phyloP scores from a whole-genome alignment of 2,113 vertebrate genomes.

The Periophthalmodon schlosseri region DNA sequence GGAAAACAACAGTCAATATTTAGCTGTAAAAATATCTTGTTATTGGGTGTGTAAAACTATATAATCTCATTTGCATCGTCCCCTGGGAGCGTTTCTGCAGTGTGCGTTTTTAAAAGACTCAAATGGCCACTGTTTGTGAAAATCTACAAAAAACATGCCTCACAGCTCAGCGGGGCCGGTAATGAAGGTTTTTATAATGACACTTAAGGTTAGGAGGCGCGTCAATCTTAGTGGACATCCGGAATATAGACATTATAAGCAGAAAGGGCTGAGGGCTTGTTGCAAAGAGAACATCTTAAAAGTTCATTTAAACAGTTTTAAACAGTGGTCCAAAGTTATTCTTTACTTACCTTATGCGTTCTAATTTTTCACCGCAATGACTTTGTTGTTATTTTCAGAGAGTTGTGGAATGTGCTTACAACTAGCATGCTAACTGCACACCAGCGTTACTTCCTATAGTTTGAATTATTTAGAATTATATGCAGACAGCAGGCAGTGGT shows the following conservation, averaged over 20 bases:
- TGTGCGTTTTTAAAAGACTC: conserved; percentile 38
- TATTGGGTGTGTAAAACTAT: conserved; percentile 48
- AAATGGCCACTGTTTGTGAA: conserved; percentile 52
- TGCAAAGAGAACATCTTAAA: background rate
- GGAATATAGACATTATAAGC: background rate
- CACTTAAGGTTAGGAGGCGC: conserved; percentile 10
- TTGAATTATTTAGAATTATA: too few relatives aligned
- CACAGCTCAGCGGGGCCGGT: conserved; percentile 34
- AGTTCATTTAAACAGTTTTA: too few relatives aligned
- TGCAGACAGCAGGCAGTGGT: too few relatives aligned
- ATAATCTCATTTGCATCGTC: conserved; percentile 54
- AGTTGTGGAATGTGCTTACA: too few relatives aligned
- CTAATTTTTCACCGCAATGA: too few relatives aligned
- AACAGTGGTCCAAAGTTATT: too few relatives aligned
- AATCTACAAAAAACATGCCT: conserved; percentile 46
- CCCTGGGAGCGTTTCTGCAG: conserved; percentile 38
- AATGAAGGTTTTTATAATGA: conserved; percentile 32
- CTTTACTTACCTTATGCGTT: too few relatives aligned
- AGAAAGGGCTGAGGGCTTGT: background rate
- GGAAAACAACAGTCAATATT: conserved; percentile 49
- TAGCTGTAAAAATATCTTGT: conserved; percentile 34
- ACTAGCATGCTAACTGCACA: too few relatives aligned
- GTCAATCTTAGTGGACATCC: background rate
- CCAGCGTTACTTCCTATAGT: too few relatives aligned
- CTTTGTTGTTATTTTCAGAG: too few relatives aligned